Evolutionary conservation across 2,888 invertebrate species (phyloP).

Genomic region (Alsophila aescularia): DNA sequence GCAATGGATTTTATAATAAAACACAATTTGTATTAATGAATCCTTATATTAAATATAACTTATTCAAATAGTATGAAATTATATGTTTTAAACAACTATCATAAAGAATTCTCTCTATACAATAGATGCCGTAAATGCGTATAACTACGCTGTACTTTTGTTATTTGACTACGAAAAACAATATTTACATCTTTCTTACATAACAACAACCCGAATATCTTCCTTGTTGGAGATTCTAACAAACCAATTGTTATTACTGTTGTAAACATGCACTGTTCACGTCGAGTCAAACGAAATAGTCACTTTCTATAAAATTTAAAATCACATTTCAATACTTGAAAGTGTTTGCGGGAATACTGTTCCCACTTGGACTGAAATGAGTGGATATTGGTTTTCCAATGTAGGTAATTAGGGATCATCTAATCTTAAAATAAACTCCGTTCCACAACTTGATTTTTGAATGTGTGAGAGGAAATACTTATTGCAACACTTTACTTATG

Average conservation of each 20-base stretch:
- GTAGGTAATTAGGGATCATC: background rate
- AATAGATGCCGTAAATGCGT: conserved; percentile 67
- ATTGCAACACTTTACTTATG: too few species aligned
- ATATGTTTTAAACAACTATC: conserved; percentile 62
- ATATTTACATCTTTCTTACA: conserved; percentile 48
- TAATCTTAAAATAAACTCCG: too few species aligned
- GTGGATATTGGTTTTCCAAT: conserved; percentile 40
- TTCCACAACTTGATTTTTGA: too few species aligned
- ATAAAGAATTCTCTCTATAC: conserved; percentile 61
- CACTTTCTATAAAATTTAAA: conserved; percentile 55
- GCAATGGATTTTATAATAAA: conserved; percentile 27
- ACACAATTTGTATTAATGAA: conserved; percentile 49
- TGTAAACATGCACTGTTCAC: conserved; percentile 33
- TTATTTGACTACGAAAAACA: conserved; percentile 46
- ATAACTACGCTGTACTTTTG: conserved; percentile 58
- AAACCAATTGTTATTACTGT: conserved; percentile 37
- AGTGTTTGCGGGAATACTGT: conserved; percentile 33
- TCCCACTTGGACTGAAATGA: conserved; percentile 33
- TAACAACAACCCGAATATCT: conserved; percentile 42
- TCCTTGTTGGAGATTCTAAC: conserved; percentile 21
- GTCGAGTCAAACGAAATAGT: conserved; percentile 48
- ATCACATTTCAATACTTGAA: conserved; percentile 63
- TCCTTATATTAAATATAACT: conserved; percentile 68
- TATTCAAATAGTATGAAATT: conserved; percentile 60
- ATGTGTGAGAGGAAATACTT: too few species aligned